These are phyloP conservation scores for Percopsis transmontana DNA, from an alignment of 2,113 vertebrate genomes.

Conservation along the genomic window DNA sequence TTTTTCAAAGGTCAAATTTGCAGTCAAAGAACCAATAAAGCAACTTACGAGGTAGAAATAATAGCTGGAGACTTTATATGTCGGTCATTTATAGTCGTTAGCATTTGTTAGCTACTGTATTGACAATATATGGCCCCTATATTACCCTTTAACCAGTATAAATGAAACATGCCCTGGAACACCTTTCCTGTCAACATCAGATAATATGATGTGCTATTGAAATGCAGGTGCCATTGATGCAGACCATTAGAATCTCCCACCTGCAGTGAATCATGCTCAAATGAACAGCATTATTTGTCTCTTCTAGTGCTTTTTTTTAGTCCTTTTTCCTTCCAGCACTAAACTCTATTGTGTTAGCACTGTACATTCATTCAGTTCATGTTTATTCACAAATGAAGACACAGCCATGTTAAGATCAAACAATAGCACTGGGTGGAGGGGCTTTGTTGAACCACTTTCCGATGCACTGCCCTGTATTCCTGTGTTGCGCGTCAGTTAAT, in stretches of 20 bases:
- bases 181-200: not conserved
- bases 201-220: not conserved
- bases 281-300: not conserved
- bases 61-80: no score
- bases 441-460: no score
- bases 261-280: slow-evolving; percentile 7
- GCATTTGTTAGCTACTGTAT: not conserved
- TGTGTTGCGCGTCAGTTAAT: slow-evolving; percentile 23
- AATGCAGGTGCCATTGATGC: not conserved
- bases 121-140: not conserved
- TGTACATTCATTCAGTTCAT: not conserved
- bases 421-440: not conserved
- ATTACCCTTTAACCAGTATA: not conserved
- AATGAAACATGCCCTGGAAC: not conserved
- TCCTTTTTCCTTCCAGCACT: not conserved
- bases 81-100: not conserved
- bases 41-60: no score
- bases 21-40: no score
- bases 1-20: no score
- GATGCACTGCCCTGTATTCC: not conserved
- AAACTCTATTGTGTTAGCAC: not conserved
- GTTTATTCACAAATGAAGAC: not conserved
- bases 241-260: slow-evolving; percentile 4
- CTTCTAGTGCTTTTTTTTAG: not conserved
- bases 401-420: not conserved